phyloP scores from a whole-genome alignment of 1,140 invertebrate species.

The Diabrotica undecimpunctata region DNA sequence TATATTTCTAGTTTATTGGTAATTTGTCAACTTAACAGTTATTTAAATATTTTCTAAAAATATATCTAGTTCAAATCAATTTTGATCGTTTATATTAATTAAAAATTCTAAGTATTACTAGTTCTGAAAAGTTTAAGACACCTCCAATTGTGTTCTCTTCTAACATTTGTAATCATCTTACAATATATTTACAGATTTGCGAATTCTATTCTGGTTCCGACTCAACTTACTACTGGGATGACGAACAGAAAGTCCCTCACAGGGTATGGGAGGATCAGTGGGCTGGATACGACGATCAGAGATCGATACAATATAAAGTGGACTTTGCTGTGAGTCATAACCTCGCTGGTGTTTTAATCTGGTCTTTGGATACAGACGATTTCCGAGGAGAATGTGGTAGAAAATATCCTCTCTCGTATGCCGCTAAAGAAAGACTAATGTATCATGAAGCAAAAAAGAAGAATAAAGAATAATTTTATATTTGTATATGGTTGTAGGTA shows the following conservation, averaged over 20 bases:
- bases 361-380: conserved; percentile 74
- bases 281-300: conserved; percentile 44
- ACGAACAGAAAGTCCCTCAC: conserved; percentile 36
- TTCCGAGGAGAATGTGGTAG: conserved; percentile 58
- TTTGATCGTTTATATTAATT: too few relatives aligned
- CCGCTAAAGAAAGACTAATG: conserved; percentile 25
- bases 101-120: too few relatives aligned
- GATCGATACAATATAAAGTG: conserved; percentile 35
- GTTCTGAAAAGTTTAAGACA: too few relatives aligned
- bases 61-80: too few relatives aligned
- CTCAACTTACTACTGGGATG: conserved; percentile 47
- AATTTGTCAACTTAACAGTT: too few relatives aligned
- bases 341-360: conserved; percentile 66
- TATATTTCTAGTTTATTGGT: too few relatives aligned
- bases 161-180: too few relatives aligned
- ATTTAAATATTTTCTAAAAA: too few relatives aligned
- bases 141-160: too few relatives aligned
- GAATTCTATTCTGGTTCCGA: conserved; percentile 43
- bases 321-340: conserved; percentile 52
- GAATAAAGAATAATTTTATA: too few relatives aligned
- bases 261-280: conserved; percentile 41
- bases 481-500: too few relatives aligned
- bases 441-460: not conserved
- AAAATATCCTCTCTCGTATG: conserved; percentile 56
- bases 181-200: conserved; percentile 43